Conservation (phyloP, 2,888 invertebrate species). For the Protophormia terraenovae region DNA sequence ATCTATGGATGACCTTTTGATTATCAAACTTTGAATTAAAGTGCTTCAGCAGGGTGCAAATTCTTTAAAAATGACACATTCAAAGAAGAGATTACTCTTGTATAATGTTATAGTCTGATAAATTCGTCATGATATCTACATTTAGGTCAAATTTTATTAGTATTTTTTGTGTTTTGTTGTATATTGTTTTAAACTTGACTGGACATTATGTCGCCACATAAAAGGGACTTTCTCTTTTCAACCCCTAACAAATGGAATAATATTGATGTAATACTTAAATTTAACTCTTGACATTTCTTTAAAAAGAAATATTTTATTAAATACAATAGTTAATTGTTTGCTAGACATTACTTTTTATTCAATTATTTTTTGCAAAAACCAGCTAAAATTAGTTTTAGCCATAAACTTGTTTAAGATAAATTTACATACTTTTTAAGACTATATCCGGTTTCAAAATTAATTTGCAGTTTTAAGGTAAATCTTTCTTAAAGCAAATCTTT, state of each 20-base stretch:
- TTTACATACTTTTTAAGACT: neutral
- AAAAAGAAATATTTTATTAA: too few species aligned
- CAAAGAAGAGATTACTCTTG: too few species aligned
- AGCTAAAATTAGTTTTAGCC: neutral
- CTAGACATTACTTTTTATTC: neutral
- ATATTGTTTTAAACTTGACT: neutral
- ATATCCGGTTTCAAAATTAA: conserved; percentile 8
- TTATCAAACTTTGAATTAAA: too few species aligned
- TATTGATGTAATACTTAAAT: neutral
- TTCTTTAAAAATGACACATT: too few species aligned
- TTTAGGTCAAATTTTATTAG: neutral
- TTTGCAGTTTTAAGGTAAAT: neutral
- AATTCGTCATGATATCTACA: neutral
- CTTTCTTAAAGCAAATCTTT: neutral
- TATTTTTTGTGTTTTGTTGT: conserved; percentile 4
- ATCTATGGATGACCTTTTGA: too few species aligned
- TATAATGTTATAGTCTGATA: neutral
- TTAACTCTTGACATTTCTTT: neutral
- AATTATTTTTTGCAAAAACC: neutral
- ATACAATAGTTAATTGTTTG: too few species aligned
- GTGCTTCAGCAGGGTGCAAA: too few species aligned
- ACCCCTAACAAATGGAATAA: neutral
- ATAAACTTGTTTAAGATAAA: neutral
- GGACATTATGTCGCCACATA: conserved; percentile 4
- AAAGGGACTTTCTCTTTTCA: neutral